These are phyloP conservation scores for Rhipidura dahli DNA, from an alignment of 2,113 vertebrate species.

Conservation along the genomic window DNA sequence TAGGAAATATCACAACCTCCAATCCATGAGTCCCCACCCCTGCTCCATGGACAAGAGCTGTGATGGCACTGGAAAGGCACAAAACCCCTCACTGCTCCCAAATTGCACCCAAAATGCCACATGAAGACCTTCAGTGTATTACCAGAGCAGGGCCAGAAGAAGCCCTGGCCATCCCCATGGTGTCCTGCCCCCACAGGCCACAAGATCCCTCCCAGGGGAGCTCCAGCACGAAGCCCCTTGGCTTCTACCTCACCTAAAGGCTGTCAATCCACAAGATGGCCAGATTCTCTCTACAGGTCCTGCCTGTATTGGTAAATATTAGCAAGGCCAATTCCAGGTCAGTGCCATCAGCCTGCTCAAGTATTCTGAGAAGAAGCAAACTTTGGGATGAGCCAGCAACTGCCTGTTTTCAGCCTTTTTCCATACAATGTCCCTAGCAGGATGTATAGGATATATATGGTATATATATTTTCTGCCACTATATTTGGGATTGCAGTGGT, in stretches of 20 bases:
- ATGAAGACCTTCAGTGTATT: neutral
- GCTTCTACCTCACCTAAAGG: neutral
- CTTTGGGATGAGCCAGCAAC: neutral
- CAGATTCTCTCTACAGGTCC: neutral
- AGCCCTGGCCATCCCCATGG: too few relatives aligned
- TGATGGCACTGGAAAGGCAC: neutral
- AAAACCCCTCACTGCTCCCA: neutral
- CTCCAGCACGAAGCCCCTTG: neutral
- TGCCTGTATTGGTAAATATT: neutral
- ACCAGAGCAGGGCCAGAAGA: neutral
- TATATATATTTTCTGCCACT: neutral
- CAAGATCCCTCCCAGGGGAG: too few relatives aligned
- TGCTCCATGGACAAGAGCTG: neutral
- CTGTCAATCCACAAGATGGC: neutral
- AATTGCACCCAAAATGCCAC: neutral
- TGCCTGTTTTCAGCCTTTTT: neutral
- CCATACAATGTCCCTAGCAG: neutral
- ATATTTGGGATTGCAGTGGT: constrained; percentile 16
- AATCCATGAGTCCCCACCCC: neutral
- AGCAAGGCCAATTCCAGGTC: neutral
- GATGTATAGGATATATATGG: neutral
- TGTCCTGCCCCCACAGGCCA: neutral
- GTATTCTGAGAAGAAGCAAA: neutral
- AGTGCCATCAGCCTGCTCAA: neutral
- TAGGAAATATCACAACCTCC: neutral